Percentiles rank a stretch among this genome's conserved stretches.
Conservation (phyloP, 2,797 vertebrate genomes). For the Sebastes umbrosus region DNA sequence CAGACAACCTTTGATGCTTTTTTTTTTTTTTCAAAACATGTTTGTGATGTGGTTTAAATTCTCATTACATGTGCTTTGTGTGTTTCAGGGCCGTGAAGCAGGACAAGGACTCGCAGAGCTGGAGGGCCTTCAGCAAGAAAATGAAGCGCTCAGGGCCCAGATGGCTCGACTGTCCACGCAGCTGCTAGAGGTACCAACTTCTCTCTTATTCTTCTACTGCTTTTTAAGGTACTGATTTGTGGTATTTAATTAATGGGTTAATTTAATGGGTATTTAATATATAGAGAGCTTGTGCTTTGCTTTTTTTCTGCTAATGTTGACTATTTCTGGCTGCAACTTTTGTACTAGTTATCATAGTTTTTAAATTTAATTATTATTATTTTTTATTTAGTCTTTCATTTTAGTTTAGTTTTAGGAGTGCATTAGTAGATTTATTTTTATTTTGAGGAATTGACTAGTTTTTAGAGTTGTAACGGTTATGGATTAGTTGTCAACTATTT, state of each 20-base stretch:
- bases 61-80: neutral
- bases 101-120: conserved; percentile 80
- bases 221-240: neutral
- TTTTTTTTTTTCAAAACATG: neutral
- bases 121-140: conserved; percentile 87
- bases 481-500: too few species aligned
- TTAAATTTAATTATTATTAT: neutral
- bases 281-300: neutral
- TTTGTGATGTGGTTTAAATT: neutral
- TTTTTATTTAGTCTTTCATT: neutral
- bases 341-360: neutral
- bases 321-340: neutral
- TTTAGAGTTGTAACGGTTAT: neutral
- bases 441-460: neutral
- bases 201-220: neutral
- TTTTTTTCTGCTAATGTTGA: neutral
- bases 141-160: conserved; percentile 85
- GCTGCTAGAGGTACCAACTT: conserved; percentile 83
- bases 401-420: neutral
- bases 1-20: neutral
- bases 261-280: too few species aligned
- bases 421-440: neutral
- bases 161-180: conserved; percentile 87
- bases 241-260: too few species aligned
- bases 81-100: conserved; percentile 81